phyloP scores from a whole-genome alignment of 2,888 invertebrate species.

The Sarcophaga rosellei region DNA sequence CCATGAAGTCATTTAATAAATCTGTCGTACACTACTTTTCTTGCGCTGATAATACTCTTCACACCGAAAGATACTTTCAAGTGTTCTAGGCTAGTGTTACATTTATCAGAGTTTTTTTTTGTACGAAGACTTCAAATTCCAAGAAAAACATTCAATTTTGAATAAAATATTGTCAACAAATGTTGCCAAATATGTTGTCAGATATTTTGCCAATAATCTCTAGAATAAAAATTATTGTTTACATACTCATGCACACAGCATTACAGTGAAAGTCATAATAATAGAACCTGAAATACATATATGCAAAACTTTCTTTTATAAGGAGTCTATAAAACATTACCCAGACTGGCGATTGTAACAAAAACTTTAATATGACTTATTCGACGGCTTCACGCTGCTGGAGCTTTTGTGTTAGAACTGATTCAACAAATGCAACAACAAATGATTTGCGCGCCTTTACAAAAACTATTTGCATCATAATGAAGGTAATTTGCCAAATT shows the following conservation, averaged over 20 bases:
- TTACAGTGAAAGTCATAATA: not conserved
- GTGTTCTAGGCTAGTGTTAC: too few relatives aligned
- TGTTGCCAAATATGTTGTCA: constrained; percentile 48
- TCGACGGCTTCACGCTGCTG: not conserved
- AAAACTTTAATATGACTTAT: not conserved
- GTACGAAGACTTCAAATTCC: not conserved
- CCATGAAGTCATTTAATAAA: not conserved
- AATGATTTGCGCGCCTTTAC: not conserved
- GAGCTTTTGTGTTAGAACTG: not conserved
- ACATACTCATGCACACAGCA: too few relatives aligned
- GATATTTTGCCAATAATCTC: constrained; percentile 27
- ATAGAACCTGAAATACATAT: not conserved
- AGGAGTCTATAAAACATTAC: not conserved
- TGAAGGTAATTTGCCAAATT: too few relatives aligned
- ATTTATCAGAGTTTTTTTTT: too few relatives aligned
- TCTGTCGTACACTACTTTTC: not conserved
- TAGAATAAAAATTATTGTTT: not conserved
- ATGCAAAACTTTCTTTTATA: not conserved
- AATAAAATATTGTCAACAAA: constrained; percentile 60
- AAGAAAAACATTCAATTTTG: constrained; percentile 26
- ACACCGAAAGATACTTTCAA: not conserved
- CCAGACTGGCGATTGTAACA: not conserved
- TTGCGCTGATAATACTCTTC: not conserved
- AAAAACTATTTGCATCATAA: too few relatives aligned
- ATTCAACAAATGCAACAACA: not conserved